Evolutionary conservation across 2,113 vertebrate species (phyloP).

Genomic region (Apodemus speciosus): DNA sequence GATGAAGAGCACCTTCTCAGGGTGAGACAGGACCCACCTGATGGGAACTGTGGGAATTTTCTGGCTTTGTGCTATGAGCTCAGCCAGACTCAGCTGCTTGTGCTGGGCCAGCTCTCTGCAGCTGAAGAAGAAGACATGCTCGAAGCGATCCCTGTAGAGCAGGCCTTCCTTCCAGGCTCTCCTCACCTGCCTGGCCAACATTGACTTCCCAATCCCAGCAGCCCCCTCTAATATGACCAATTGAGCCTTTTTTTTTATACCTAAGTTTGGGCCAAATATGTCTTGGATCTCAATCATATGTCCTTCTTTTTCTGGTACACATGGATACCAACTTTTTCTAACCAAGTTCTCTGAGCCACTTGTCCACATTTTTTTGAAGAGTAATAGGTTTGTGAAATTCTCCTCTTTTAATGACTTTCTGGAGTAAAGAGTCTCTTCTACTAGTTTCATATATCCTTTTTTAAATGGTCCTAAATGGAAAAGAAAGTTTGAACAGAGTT

Average conservation of each 20-base stretch:
- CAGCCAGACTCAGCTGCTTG: background rate
- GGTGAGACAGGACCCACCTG: background rate
- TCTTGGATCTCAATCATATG: fast-evolving
- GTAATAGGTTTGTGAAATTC: constrained; percentile 40
- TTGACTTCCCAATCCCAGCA: constrained; percentile 80
- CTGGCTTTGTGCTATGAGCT: constrained; percentile 10
- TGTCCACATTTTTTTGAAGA: constrained; percentile 2
- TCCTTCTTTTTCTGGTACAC: background rate
- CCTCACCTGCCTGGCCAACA: constrained; percentile 71
- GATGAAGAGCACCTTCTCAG: constrained; percentile 78
- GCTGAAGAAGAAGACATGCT: constrained; percentile 80
- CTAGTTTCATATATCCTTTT: background rate
- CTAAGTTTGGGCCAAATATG: background rate
- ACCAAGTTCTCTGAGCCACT: fast-evolving
- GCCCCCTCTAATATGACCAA: constrained; percentile 76
- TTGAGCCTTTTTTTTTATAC: fast-evolving
- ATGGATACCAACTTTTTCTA: fast-evolving
- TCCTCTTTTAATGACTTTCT: background rate
- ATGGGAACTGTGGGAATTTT: fast-evolving
- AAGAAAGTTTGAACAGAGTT: background rate
- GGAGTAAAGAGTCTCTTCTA: background rate
- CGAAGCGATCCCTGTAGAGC: constrained; percentile 65
- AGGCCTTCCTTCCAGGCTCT: constrained; percentile 74
- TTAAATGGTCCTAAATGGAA: background rate
- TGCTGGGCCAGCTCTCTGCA: constrained; percentile 75